These are phyloP conservation scores for Pseudanteris insignis DNA, from an alignment of 2,888 invertebrate genomes.

Conservation along the genomic window DNA sequence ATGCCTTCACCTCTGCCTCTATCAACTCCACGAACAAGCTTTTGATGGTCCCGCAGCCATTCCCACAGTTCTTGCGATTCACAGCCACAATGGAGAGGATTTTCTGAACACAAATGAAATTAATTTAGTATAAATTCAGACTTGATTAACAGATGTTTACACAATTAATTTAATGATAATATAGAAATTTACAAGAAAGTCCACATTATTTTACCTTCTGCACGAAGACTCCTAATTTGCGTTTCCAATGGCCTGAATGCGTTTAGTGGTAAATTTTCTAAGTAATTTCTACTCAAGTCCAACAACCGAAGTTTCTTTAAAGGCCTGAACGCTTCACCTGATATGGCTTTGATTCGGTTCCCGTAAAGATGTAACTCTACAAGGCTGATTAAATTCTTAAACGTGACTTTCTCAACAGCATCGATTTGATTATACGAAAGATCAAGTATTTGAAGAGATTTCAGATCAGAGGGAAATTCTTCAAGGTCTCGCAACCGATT, in stretches of 20 bases:
- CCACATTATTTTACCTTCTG: constrained; percentile 75
- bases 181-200: neutral
- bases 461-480: constrained; percentile 82
- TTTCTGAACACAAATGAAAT: constrained; percentile 66
- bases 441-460: constrained; percentile 81
- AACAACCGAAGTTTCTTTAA: constrained; percentile 79
- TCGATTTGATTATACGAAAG: constrained; percentile 85
- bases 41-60: constrained; percentile 89
- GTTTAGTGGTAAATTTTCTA: constrained; percentile 81
- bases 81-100: constrained; percentile 89
- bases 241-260: constrained; percentile 83
- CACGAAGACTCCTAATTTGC: constrained; percentile 78
- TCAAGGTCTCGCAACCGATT: constrained; percentile 84
- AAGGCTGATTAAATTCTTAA: constrained; percentile 79
- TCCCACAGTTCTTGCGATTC: constrained; percentile 91
- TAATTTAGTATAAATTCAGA: too few species aligned
- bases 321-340: constrained; percentile 80
- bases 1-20: constrained; percentile 69
- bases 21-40: constrained; percentile 72
- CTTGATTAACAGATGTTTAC: too few species aligned
- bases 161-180: neutral
- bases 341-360: constrained; percentile 83
- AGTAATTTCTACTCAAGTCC: constrained; percentile 84
- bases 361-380: constrained; percentile 82
- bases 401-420: constrained; percentile 78